Evolutionary conservation across 2,797 vertebrate genomes (phyloP).

Genomic region (Siniperca undulata): DNA sequence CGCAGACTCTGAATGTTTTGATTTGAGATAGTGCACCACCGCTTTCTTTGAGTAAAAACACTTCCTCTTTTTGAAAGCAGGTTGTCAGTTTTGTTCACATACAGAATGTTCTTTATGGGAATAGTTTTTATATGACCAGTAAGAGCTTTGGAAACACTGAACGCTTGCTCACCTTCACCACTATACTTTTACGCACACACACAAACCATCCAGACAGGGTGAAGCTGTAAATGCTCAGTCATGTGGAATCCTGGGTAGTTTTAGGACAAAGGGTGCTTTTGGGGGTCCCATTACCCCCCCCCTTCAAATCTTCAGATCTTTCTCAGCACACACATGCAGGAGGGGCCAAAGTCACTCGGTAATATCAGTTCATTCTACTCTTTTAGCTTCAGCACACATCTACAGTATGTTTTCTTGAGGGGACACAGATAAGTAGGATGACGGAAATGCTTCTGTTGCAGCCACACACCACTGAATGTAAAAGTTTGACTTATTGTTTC

Average conservation of each 20-base stretch:
- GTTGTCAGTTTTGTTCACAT: background rate
- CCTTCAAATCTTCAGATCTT: conserved; percentile 3
- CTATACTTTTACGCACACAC: background rate
- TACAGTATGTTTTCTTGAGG: background rate
- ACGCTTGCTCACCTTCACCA: background rate
- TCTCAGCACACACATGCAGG: conserved; percentile 8
- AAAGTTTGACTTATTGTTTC: background rate
- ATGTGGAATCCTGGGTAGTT: conserved; percentile 18
- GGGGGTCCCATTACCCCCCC: conserved; percentile 10
- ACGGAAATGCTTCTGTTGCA: conserved; percentile 15
- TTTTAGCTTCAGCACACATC: background rate
- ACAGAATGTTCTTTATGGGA: background rate
- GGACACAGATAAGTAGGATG: conserved; percentile 8
- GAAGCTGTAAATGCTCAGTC: conserved; percentile 35
- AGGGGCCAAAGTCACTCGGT: background rate
- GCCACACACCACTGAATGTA: background rate
- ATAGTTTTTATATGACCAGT: background rate
- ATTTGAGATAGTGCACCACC: conserved; percentile 25
- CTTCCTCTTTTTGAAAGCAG: conserved; percentile 24
- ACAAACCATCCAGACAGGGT: background rate
- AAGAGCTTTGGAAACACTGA: conserved; percentile 2
- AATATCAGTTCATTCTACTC: background rate
- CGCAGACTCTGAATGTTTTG: conserved; percentile 32
- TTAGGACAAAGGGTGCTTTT: conserved; percentile 35
- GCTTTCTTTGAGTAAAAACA: conserved; percentile 14